phyloP scores from a whole-genome alignment of 2,113 vertebrate genomes.

The Megalops atlanticus region DNA sequence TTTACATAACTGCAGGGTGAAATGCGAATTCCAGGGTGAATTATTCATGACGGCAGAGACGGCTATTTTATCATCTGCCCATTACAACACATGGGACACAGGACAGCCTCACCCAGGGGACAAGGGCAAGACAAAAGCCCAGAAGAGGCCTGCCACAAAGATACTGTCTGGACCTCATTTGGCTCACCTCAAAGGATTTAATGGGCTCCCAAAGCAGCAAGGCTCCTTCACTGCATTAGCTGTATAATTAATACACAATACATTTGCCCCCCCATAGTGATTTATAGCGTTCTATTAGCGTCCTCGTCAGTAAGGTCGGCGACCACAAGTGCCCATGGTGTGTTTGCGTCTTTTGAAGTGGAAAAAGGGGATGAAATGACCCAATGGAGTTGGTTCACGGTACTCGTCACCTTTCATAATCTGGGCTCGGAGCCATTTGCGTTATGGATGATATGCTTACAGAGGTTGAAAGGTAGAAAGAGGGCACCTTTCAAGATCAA shows the following conservation, averaged over 20 bases:
- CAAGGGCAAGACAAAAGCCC: slow-evolving; percentile 27
- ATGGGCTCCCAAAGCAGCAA: slow-evolving; percentile 40
- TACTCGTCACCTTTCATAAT: not conserved
- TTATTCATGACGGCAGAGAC: slow-evolving; percentile 71
- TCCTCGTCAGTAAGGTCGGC: not conserved
- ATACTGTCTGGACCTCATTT: slow-evolving; percentile 47
- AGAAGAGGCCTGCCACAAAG: slow-evolving; percentile 45
- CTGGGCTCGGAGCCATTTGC: not conserved
- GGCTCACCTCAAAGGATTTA: slow-evolving; percentile 52
- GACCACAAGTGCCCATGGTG: not conserved
- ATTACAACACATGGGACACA: slow-evolving; percentile 58
- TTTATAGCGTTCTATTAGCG: not conserved
- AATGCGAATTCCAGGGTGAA: slow-evolving; percentile 49
- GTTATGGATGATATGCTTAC: not conserved
- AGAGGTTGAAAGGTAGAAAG: not conserved
- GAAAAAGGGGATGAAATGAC: not conserved
- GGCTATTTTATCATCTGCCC: slow-evolving; percentile 70
- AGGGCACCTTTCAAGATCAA: not conserved
- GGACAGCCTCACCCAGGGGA: slow-evolving; percentile 58
- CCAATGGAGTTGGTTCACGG: not conserved
- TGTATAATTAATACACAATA: slow-evolving; percentile 57
- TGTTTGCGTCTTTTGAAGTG: not conserved
- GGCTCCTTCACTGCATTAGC: slow-evolving; percentile 37
- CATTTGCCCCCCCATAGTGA: slow-evolving; percentile 32
- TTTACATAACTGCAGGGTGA: slow-evolving; percentile 67